Evolutionary conservation across 2,113 vertebrate species (phyloP), one percentile per base, ranked within the genome.

Genomic region (Megaceryle maxima): DNA sequence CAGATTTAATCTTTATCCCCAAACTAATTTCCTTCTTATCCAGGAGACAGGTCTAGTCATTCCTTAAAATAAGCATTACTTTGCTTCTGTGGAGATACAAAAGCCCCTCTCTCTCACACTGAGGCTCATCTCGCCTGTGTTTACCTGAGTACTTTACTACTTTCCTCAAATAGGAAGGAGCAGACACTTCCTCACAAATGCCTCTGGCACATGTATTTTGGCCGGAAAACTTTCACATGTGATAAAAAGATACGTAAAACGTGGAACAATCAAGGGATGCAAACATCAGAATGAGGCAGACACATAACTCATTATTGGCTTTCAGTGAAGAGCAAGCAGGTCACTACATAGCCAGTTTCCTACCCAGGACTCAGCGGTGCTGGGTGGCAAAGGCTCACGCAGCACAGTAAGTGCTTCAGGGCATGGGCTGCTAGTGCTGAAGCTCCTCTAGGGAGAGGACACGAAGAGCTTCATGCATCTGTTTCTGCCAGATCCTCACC

Each of bases 261-360:
- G 3, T 18, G 39, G 43, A 84, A 79, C 13, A 89, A 74, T 48
- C 31, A 43, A 0, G 7, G 39, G 22, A 25, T 59, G 14, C 46
- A 83, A 83, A 17, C 18, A 62, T 69, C 21, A 50, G 48, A 67
- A 51, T 18, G 16, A 68, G n/a, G 35, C 21, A 20, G 35, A 17
- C 16, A 5, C 4, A 7, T 7, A 18, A 15, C 64, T 76, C 13
- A 3, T 44, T 63, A 44, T 5, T 46, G 55, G 44, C 50, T 39
- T 35, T 43, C 4, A 6, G 5, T 0, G 0, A 82, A 39, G n/a
- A 69, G 21, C 21, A 28, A 73, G 26, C 22, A 83, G 50, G 41
- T 64, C 39, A 9, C 39, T 17, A 10, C 4, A 17, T 9, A 56
- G 31, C 16, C 13, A 20, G 15, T 41, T 73, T 37, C 16, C 28